These are phyloP conservation scores for Drosophila truncata DNA, from an alignment of 1,140 invertebrate genomes.

Conservation along the genomic window DNA sequence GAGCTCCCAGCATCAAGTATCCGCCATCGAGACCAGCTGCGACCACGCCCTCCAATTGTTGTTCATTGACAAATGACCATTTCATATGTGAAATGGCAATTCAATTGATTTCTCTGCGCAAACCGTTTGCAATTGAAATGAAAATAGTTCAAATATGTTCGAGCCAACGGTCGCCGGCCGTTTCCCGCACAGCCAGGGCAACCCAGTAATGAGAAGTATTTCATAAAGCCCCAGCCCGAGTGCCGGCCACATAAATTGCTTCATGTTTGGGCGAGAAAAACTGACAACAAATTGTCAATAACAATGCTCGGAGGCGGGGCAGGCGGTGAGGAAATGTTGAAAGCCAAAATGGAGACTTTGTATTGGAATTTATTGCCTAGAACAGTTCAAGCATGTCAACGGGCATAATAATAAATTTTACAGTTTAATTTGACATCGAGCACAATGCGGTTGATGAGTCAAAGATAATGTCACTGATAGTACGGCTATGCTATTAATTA, in stretches of 20 bases:
- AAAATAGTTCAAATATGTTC: slow-evolving; percentile 84
- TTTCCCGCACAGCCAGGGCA: not conserved
- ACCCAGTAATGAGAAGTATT: slow-evolving; percentile 77
- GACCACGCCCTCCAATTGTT: slow-evolving; percentile 63
- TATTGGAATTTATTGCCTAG: slow-evolving; percentile 71
- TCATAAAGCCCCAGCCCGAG: slow-evolving; percentile 60
- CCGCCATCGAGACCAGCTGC: slow-evolving; percentile 42
- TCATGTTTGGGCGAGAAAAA: slow-evolving; percentile 54
- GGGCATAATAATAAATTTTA: slow-evolving; percentile 79
- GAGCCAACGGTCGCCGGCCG: slow-evolving; percentile 39
- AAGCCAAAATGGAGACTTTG: slow-evolving; percentile 42
- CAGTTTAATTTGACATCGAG: slow-evolving; percentile 65
- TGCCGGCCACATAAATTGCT: slow-evolving; percentile 50
- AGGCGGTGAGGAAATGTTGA: slow-evolving; percentile 50
- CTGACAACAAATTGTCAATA: slow-evolving; percentile 82
- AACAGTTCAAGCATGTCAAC: slow-evolving; percentile 77
- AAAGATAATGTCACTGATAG: slow-evolving; percentile 9
- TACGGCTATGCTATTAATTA: slow-evolving; percentile 38
- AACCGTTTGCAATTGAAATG: slow-evolving; percentile 80
- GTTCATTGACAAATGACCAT: slow-evolving; percentile 83
- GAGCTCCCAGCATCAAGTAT: slow-evolving; percentile 8
- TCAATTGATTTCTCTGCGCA: slow-evolving; percentile 79
- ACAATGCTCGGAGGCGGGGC: slow-evolving; percentile 44
- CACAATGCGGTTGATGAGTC: slow-evolving; percentile 25
- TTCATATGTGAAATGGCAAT: slow-evolving; percentile 83